These are phyloP conservation scores for Sinosuthora webbiana DNA, from an alignment of 2,113 vertebrate species.

Conservation along the genomic window DNA sequence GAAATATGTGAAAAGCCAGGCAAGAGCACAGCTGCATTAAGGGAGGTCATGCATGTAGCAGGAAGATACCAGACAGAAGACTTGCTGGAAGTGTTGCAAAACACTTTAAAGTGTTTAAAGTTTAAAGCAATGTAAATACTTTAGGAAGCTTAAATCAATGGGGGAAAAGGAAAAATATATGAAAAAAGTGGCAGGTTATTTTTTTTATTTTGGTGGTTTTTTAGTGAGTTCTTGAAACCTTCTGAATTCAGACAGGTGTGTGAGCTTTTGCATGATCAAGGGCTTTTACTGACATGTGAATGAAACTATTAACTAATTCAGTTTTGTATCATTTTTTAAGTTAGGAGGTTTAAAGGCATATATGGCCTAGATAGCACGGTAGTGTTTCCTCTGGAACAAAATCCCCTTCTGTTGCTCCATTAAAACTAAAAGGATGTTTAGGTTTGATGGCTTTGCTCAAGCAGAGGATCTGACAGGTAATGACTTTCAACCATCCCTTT, in stretches of 20 bases:
- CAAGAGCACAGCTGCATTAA: background rate
- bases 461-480: background rate
- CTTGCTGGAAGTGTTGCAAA: background rate
- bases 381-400: background rate
- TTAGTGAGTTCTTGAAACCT: background rate
- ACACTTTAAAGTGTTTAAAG: background rate
- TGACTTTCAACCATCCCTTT: background rate
- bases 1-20: background rate
- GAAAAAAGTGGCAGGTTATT: background rate
- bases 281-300: background rate
- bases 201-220: background rate
- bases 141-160: background rate
- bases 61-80: background rate
- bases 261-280: background rate
- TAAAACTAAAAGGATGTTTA: background rate
- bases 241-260: background rate
- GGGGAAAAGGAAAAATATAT: accelerated
- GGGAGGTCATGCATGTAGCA: background rate
- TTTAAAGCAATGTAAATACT: background rate
- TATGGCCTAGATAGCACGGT: background rate
- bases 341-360: background rate
- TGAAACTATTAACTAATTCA: background rate
- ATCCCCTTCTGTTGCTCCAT: background rate
- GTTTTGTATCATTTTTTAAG: background rate
- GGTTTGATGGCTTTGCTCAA: background rate